Conservation (phyloP, 1,140 invertebrate genomes). For the Solenopsis fugax region DNA sequence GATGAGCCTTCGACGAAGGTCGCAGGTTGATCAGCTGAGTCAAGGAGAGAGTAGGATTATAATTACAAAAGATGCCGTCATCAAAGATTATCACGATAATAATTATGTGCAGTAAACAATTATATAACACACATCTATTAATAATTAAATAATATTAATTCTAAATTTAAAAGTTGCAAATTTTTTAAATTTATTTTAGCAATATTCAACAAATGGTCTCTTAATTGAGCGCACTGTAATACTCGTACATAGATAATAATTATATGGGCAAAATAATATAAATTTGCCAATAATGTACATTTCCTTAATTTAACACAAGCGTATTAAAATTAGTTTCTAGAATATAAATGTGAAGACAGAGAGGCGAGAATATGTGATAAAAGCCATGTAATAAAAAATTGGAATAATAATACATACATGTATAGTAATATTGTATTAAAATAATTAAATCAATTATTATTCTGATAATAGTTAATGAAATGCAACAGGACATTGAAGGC, state of each 20-base stretch:
- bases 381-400: not conserved
- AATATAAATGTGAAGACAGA: not conserved
- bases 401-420: not conserved
- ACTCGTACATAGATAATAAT: not conserved
- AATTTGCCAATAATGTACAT: not conserved
- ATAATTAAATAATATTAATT: not conserved
- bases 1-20: slow-evolving; percentile 81
- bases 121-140: not conserved
- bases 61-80: not conserved
- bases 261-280: not conserved
- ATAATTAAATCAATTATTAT: not conserved
- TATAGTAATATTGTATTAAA: not conserved
- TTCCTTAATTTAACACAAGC: not conserved
- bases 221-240: not conserved
- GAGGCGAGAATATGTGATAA: not conserved
- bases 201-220: not conserved
- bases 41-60: not conserved
- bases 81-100: not conserved
- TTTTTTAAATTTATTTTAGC: not conserved
- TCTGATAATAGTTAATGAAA: not conserved
- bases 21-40: slow-evolving; percentile 85
- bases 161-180: not conserved
- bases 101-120: not conserved
- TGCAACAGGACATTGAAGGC: not conserved
- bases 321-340: not conserved